Conservation (phyloP, 2,797 vertebrate genomes). For the Psittacula derbiana region DNA sequence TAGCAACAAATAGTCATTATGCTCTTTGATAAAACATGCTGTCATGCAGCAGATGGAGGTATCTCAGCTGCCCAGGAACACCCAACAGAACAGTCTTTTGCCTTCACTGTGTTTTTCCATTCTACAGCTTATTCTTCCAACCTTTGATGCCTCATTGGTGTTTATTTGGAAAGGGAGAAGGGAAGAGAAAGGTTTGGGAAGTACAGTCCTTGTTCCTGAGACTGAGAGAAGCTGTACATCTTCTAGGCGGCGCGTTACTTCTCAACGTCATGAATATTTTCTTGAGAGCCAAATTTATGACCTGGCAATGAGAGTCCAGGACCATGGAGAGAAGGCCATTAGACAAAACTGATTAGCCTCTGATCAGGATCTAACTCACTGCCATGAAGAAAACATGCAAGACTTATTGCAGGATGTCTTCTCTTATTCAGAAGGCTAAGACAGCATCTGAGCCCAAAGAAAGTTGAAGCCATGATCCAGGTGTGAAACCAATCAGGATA, state of each 20-base stretch:
- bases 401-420: not conserved
- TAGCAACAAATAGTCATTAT: not conserved
- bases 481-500: not conserved
- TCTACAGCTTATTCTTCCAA: not conserved
- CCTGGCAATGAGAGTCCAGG: not conserved
- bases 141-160: not conserved
- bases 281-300: not conserved
- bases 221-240: not conserved
- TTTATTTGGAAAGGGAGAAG: not conserved
- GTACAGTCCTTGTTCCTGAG: not conserved
- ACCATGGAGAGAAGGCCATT: not conserved
- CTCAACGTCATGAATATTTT: not conserved
- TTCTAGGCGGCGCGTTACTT: not conserved
- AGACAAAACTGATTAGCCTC: not conserved
- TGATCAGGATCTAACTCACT: not conserved
- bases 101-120: not conserved
- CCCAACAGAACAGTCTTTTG: not conserved
- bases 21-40: not conserved
- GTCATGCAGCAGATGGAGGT: not conserved
- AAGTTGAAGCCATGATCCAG: not conserved
- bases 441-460: not conserved
- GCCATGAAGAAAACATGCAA: not conserved
- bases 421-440: not conserved
- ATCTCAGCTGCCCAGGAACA: not conserved
- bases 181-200: not conserved